Base-by-base conservation (phyloP, 92 coral and sea anemone genomes). In the Porites rus region DNA sequence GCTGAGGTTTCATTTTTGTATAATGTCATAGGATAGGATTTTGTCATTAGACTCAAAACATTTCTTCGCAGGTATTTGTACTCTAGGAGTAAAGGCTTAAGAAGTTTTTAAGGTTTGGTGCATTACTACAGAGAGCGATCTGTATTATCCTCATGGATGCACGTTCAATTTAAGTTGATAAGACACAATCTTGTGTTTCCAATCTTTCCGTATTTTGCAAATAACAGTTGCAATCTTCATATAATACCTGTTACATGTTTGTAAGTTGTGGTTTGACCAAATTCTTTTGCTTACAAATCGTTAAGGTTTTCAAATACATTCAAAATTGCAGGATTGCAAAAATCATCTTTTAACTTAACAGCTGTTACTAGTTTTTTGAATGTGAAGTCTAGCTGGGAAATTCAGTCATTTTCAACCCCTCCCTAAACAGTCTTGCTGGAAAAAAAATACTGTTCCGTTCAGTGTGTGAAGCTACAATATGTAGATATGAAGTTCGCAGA, bases 171-270 rank as follows among this genome's bases (percentile, higher is more conserved):
- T 69, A 13, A 14, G 69, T 69, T 81, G 54, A 58, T 24, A 7
- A 51, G 52, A 54, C 56, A 31, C 84, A 81, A n/a, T 38, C 38
- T 71, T 81, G 66, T 14, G 76, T 80, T 80, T 38, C 46, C 46
- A 38, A 38, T 38, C 46, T 38, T 38, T 9, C 28, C 51, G 1
- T 52, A 24, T 12, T 25, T 18, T 58, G 19, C 31, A 17, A 10
- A 58, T 58, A 68, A 56, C 19, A 19, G 17, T 46, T 65, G 51
- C 10, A 51, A 25, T 51, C 0, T 21, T 62, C 51, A 61, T 56
- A 38, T 38, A 38, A 38, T 38, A 38, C 46, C 46, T 38, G 46
- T 38, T 38, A 38, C 46, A 2, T 38, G 46, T 38, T 38, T 38
- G 46, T 38, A 38, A 38, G 46, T 38, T 38, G 46, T 38, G 46